Base-by-base conservation (phyloP, 2,113 vertebrate species). In the Vanacampus margaritifer region DNA sequence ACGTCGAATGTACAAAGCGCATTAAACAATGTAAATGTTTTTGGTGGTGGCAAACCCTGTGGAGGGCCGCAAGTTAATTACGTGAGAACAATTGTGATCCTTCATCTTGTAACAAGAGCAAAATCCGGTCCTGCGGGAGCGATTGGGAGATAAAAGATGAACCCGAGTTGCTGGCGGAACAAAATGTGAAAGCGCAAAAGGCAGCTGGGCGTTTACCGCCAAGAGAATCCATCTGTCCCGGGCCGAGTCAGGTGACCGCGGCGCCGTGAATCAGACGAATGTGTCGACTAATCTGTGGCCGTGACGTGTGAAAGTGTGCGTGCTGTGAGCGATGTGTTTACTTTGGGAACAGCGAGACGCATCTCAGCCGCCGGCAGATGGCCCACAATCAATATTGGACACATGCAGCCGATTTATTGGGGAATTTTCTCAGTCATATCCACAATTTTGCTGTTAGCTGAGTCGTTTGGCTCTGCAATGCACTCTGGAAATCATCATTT, bases 291-390 rank as follows among this genome's bases (percentile, higher is more conserved):
- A 57, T 57, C 17, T 24, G 23, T 23, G 5, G 51, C 12, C 23
- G 13, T 13, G 51, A 54, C 23, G 51, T 54, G 51, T 54, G 51
- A 54, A 54, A 54, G 28, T 57, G 54, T 16, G 12, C 54, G 8
- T 32, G 26, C 17, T 32, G 26, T 32, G 26, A 57, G 16, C 26
- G 54, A 17, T 32, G 26, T 57, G 54, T 57, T 17, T 57, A 57
- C 54, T 57, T 28, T 32, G 28, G 14, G 16, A 57, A 57, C 54
- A 32, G 54, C 54, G 17, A 26, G 54, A 35, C 54, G 32, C 54
- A 57, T 57, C 54, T 57, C 54, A 28, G 54, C 54, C 16, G 7
- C 54, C 26, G 14, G 54, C 54, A 57, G 54, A 57, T 57, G 54
- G 54, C 54, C 26, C 2, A 57, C 26, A 57, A 26, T 57, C 32